Evolutionary conservation across 2,113 vertebrate genomes (phyloP), one percentile per base, ranked within the genome.

Genomic region (Cryptomyrus ogoouensis): DNA sequence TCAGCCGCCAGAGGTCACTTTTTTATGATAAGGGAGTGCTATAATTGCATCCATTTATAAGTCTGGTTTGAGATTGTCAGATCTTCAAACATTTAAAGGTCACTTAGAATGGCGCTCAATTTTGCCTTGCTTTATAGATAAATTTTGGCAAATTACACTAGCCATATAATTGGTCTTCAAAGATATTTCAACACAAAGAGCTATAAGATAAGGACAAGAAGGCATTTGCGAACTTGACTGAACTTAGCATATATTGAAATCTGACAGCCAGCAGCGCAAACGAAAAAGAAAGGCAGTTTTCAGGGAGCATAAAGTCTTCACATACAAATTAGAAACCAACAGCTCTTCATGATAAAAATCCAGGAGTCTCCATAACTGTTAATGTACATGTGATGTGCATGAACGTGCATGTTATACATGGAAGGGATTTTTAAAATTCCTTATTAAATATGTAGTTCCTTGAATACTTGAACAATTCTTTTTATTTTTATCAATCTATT

Each of bases 1-100:
- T 17, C 47, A 17, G 62, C 88, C 88, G 50, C 62, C 58, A 88
- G 88, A 74, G 88, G 62, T 44, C 58, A 77, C 58, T 44, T 77
- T 74, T 49, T 47, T 15, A 50, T 39, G 44, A 49, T 53, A 88
- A 17, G 53, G 52, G 15, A 53, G 9, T 42, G 15, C 1, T 80
- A 7, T 80, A 39, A 77, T 39, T 77, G 35, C 35, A 39, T 80
- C 27, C 62, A 13, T 70, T 70, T 70, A 31, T 31, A 70, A 13
- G 62, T 31, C 27, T 66, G n/a, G 8, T 27, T 27, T 62, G 24
- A 62, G 56, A 62, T 31, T 27, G 62, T 70, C 62, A 70, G 62
- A 70, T 70, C 9, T 70, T 70, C 62, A 70, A 31, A 31, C 27
- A 27, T 70, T 70, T 70, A 70, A 70, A 70, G 62, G 9, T 31